Evolutionary conservation across 2,113 vertebrate genomes (phyloP).

Genomic region (Plestiodon gilberti): DNA sequence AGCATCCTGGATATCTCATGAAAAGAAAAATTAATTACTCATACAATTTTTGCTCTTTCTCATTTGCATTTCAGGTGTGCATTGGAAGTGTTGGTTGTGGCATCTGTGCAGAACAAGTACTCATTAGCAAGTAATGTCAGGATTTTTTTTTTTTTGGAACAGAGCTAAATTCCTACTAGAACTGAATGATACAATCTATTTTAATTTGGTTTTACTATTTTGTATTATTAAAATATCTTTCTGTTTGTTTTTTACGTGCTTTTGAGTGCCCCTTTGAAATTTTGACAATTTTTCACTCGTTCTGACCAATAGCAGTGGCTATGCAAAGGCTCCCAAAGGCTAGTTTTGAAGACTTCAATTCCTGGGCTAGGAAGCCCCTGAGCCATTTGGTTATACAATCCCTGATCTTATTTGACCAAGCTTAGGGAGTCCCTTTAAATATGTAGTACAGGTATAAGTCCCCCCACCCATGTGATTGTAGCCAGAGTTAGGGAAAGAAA

Average conservation of each 20-base stretch:
- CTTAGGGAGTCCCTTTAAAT: background rate
- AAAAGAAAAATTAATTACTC: background rate
- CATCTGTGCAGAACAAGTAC: background rate
- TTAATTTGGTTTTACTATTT: background rate
- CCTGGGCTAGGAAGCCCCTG: background rate
- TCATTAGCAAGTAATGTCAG: too few species aligned
- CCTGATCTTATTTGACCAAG: background rate
- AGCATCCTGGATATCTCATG: background rate
- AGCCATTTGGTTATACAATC: background rate
- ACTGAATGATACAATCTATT: background rate
- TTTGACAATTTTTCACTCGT: background rate
- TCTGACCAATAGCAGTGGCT: background rate
- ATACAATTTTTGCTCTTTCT: background rate
- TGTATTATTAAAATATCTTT: too few species aligned
- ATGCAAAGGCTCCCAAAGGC: background rate
- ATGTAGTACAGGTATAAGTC: too few species aligned
- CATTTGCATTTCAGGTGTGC: background rate
- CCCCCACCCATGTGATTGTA: too few species aligned
- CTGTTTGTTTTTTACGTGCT: background rate
- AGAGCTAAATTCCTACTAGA: too few species aligned
- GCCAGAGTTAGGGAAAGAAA: too few species aligned
- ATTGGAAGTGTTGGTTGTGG: background rate
- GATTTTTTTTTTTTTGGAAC: background rate
- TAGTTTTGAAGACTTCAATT: background rate
- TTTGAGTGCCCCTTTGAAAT: too few species aligned